Evolutionary conservation across 2,113 vertebrate species (phyloP).

Genomic region (Callorhinus ursinus): DNA sequence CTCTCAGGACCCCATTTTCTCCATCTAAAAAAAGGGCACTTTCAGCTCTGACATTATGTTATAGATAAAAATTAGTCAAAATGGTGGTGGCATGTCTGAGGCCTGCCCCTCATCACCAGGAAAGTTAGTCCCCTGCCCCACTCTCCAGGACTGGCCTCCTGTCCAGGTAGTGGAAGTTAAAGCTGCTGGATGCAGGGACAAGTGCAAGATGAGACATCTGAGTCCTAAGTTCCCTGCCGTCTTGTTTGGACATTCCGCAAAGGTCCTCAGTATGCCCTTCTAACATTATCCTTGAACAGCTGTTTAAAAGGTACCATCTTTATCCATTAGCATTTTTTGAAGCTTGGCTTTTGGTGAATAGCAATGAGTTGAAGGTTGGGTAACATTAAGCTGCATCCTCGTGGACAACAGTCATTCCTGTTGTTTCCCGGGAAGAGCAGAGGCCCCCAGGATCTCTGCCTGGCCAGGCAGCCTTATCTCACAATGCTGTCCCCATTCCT

Average conservation of each 20-base stretch:
- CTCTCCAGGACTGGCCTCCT: neutral
- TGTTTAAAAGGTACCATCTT: neutral
- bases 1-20: neutral
- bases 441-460: neutral
- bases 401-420: neutral
- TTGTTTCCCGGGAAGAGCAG: neutral
- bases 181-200: neutral
- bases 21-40: neutral
- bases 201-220: neutral
- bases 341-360: neutral
- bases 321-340: neutral
- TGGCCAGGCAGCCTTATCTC: neutral
- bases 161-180: neutral
- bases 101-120: neutral
- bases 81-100: neutral
- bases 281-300: neutral
- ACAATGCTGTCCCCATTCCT: neutral
- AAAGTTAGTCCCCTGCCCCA: neutral
- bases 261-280: neutral
- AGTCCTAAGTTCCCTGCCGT: neutral
- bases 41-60: neutral
- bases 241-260: neutral
- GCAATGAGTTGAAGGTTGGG: neutral
- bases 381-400: neutral
- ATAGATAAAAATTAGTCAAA: neutral